Base-by-base conservation (phyloP, 2,797 vertebrate genomes). In the Buphagus erythrorhynchus region DNA sequence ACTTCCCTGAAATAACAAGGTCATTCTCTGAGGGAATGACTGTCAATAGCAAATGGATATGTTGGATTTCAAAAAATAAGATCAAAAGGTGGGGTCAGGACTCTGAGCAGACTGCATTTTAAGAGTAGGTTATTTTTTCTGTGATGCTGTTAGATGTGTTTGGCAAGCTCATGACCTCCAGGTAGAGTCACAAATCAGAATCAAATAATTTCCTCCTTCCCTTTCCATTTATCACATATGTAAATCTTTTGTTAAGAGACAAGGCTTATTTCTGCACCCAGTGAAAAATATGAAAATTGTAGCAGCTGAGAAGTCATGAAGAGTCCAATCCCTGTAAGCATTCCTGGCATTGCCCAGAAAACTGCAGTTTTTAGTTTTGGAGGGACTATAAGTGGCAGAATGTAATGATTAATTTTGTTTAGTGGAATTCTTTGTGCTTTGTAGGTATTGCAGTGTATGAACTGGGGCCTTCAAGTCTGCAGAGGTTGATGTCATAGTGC, bases 31-130 rank as follows among this genome's bases (percentile, higher is more conserved):
- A 40, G 65, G 45, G 45, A 51, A 36, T 71, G 57, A 33, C 42
- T 86, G 33, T 52, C 57, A 59, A 16, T 6, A 77, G 51, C 46
- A 63, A 79, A 73, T 79, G 38, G 35, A 78, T 73, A 35, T 38
- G 82, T 49, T 72, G 19, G 57, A 81, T 85, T 93, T 86, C 71
- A 85, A 74, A 85, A 84, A 75, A 91, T 14, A 81, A 78, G 78
- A 72, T 84, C 77, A 75, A 45, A 95, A 94, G 55, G 11, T 1
- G 0, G n/a, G 49, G 42, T 78, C 87, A 82, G 35, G 31, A 54
- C 71, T 85, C 63, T 11, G 58, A 42, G 46, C 35, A 88, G n/a
- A 68, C 20, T 42, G 35, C 38, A 46, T 49, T 68, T 84, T 46
- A 54, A 68, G 35, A 68, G 42, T 6, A 81, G 42, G 18, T 33